Evolutionary conservation across 2,113 vertebrate genomes (phyloP), one percentile per base, ranked within the genome.

Genomic region (Parus major): DNA sequence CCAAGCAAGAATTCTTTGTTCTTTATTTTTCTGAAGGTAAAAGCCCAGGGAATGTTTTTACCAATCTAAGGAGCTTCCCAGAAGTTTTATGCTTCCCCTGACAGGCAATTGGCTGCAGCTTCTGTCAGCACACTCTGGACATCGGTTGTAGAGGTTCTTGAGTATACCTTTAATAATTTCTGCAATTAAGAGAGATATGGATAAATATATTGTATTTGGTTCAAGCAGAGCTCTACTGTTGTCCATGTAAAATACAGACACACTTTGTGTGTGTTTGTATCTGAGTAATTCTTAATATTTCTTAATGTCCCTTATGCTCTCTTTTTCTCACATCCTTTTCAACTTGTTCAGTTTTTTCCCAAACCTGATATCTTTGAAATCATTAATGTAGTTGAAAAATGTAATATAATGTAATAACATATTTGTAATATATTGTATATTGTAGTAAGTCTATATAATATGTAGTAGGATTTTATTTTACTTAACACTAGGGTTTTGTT

Each of bases 291-390:
- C 10, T 42, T 42, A 66, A 29, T 21, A 27, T 41, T 65, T 94
- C 39, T 7, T 59, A 8, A 6, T 35, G 8, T 35, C 9, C 13
- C 17, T 70, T 55, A 33, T 0, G 1, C 0, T 12, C 3, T 35
- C 4, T 55, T 90, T 59, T 49, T 61, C 76, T 73, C 28, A 42
- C 20, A 61, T 25, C 2, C 10, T 73, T 73, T 73, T 47, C 52
- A 73, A 19, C 10, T 65, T 73, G 0, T 44, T 80, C 12, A 36
- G 9, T 52, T n/a, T 63, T 61, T 63, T 33, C 33, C 28, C 19
- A 18, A 55, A 20, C 5, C 10, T 20, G 20, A 29, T 9, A 35
- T 33, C 12, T 41, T 15, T 41, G 42, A 82, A 93, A 28, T 63
- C 39, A 39, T 1, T 59, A 73, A 70, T 1, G 1, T 29, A 59